Evolutionary conservation across 2,113 vertebrate genomes (phyloP).

Genomic region (Empidonax alnorum): DNA sequence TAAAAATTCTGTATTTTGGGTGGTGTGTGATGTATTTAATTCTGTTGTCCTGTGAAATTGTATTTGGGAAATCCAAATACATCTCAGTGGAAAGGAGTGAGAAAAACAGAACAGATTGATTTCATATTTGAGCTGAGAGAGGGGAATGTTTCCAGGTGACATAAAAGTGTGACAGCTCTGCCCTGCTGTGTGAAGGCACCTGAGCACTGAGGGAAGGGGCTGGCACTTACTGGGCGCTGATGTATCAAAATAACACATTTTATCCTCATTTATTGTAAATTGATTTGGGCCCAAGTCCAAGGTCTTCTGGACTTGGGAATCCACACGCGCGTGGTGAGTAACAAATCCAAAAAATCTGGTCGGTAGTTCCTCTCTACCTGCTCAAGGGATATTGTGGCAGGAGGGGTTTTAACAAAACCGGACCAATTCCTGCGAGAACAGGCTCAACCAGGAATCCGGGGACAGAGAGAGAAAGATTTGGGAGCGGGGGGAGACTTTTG

Average conservation of each 20-base stretch:
- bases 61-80: not conserved
- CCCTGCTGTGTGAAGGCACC: not conserved
- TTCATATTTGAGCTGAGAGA: not conserved
- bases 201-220: not conserved
- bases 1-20: not conserved
- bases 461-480: no score
- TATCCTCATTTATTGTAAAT: not conserved
- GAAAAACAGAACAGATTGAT: not conserved
- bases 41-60: not conserved
- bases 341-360: not conserved
- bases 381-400: accelerated
- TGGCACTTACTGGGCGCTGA: accelerated
- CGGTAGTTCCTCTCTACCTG: not conserved
- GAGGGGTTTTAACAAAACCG: not conserved
- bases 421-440: not conserved
- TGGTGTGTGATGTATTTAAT: not conserved
- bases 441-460: not conserved
- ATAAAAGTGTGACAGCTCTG: not conserved
- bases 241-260: not conserved
- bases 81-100: not conserved
- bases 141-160: not conserved
- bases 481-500: not conserved
- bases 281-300: not conserved
- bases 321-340: accelerated
- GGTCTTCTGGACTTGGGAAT: not conserved